Conservation (phyloP, 1,140 invertebrate genomes). For the Drosophila bipectinata region DNA sequence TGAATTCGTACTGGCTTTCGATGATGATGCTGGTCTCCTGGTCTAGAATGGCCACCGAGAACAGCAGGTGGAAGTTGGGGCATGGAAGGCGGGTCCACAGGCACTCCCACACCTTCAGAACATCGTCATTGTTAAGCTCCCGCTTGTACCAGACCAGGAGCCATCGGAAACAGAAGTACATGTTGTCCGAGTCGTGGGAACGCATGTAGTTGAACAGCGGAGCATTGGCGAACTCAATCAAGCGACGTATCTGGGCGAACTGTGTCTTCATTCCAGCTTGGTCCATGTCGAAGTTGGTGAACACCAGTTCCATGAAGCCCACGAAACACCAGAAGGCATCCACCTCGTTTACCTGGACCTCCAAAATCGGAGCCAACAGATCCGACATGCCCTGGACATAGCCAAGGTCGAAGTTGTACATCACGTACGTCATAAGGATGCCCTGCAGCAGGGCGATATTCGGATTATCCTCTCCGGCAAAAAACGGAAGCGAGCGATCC, state of each 20-base stretch:
- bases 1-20: constrained; percentile 96
- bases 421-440: constrained; percentile 99
- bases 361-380: constrained; percentile 95
- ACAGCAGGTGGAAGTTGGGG: constrained; percentile 96
- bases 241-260: constrained; percentile 91
- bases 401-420: constrained; percentile 99
- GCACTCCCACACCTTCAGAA: constrained; percentile 92
- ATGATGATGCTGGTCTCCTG: constrained; percentile 94
- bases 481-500: constrained; percentile 96
- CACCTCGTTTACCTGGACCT: constrained; percentile 87
- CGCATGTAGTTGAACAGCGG: constrained; percentile 94
- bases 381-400: constrained; percentile 99
- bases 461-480: constrained; percentile 94
- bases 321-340: constrained; percentile 99
- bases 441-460: constrained; percentile 94
- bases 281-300: constrained; percentile 98
- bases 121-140: constrained; percentile 90
- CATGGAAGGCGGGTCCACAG: constrained; percentile 96
- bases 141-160: constrained; percentile 93
- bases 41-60: constrained; percentile 96
- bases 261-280: constrained; percentile 98
- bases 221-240: constrained; percentile 93
- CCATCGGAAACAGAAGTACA: constrained; percentile 99
- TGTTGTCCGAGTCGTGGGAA: constrained; percentile 96
- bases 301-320: constrained; percentile 98